Conservation (phyloP, 2,888 invertebrate genomes). For the Melanostoma mellinum region DNA sequence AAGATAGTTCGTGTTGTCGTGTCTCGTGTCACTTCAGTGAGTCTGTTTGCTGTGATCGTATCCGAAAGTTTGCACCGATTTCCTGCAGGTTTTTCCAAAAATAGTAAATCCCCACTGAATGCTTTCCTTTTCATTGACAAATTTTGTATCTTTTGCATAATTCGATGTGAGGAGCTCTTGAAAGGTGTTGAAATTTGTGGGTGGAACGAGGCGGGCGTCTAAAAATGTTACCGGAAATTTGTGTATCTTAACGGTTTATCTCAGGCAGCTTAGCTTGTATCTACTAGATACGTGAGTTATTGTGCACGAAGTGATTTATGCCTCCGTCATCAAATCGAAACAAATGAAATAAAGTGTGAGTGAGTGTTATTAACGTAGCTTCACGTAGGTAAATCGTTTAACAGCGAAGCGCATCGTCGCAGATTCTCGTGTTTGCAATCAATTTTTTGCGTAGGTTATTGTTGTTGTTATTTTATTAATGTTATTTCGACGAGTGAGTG, state of each 20-base stretch:
- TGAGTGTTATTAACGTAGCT: constrained; percentile 33
- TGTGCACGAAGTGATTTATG: constrained; percentile 18
- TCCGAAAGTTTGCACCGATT: background rate
- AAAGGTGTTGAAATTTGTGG: constrained; percentile 46
- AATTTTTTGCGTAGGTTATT: background rate
- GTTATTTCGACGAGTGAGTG: background rate
- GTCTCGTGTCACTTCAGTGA: constrained; percentile 9
- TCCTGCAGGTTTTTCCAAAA: constrained; percentile 12
- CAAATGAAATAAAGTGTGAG: constrained; percentile 9
- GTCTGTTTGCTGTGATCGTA: constrained; percentile 8
- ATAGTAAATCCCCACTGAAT: background rate
- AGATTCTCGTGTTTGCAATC: background rate
- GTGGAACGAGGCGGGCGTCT: constrained; percentile 10
- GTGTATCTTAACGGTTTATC: constrained; percentile 20
- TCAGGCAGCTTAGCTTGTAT: constrained; percentile 11
- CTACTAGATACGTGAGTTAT: background rate
- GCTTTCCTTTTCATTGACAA: constrained; percentile 27
- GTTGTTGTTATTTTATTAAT: background rate
- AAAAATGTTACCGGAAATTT: constrained; percentile 30
- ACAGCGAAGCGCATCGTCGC: background rate
- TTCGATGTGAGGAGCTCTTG: background rate
- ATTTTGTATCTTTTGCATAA: constrained; percentile 22
- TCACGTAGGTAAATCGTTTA: background rate
- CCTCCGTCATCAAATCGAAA: background rate
- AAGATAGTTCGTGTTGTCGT: background rate